Evolutionary conservation across 1,140 invertebrate species (phyloP).

Genomic region (Temnothorax nylanderi): DNA sequence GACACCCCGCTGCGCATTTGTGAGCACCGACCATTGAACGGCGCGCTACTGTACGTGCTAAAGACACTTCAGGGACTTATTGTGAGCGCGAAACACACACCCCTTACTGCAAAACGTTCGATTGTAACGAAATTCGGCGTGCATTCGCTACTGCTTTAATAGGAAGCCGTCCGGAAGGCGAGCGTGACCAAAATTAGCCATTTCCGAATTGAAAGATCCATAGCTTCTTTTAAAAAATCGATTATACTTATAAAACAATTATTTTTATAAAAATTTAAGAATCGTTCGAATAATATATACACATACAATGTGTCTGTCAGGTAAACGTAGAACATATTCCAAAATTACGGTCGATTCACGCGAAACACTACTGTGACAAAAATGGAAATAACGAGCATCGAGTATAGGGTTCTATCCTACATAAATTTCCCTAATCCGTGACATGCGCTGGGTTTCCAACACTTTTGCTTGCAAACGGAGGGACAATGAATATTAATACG

Average conservation of each 20-base stretch:
- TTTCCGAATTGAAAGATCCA: neutral
- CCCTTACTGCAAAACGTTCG: constrained; percentile 63
- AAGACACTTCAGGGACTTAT: constrained; percentile 81
- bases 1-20: constrained; percentile 84
- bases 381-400: neutral
- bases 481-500: constrained; percentile 77
- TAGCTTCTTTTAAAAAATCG: neutral
- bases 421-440: constrained; percentile 41
- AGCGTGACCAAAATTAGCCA: constrained; percentile 34
- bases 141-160: neutral
- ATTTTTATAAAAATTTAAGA: constrained; percentile 5
- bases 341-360: neutral
- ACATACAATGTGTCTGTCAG: neutral
- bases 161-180: neutral
- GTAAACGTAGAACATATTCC: neutral
- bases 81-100: constrained; percentile 71
- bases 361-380: neutral
- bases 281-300: neutral
- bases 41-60: constrained; percentile 79
- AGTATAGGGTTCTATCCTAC: neutral
- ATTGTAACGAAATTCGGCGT: constrained; percentile 79
- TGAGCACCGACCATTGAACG: constrained; percentile 78
- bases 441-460: constrained; percentile 1
- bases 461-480: neutral
- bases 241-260: neutral